A percentile compares a stretch with the other conserved stretches of the same genome.
phyloP scores from a whole-genome alignment of 2,888 invertebrate genomes.

The Thecophora atra region DNA sequence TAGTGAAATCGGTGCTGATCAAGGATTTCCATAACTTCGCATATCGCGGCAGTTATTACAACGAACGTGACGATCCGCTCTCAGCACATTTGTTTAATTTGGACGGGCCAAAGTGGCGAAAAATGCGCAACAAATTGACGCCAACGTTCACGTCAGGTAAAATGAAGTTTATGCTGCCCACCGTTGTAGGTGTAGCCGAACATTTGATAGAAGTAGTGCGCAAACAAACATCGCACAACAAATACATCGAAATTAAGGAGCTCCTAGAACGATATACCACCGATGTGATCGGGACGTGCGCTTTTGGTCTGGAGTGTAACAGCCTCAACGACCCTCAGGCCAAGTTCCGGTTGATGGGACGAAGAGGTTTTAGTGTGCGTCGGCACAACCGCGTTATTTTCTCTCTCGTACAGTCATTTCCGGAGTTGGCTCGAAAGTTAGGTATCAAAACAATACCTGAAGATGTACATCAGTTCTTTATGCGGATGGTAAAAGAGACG shows the following conservation, averaged over 20 bases:
- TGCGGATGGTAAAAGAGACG: constrained; percentile 60
- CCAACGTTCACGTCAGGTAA: constrained; percentile 68
- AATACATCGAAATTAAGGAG: constrained; percentile 64
- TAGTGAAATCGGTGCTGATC: constrained; percentile 60
- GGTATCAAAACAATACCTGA: constrained; percentile 48
- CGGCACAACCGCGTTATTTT: constrained; percentile 49
- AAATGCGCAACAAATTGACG: constrained; percentile 65
- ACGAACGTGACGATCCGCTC: constrained; percentile 63
- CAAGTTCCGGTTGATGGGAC: constrained; percentile 59
- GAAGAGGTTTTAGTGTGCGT: constrained; percentile 47
- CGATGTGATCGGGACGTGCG: constrained; percentile 68
- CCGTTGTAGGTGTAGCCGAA: constrained; percentile 59
- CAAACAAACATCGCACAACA: constrained; percentile 27
- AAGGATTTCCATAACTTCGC: constrained; percentile 64
- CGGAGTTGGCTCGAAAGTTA: constrained; percentile 48
- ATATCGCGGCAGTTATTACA: constrained; percentile 59
- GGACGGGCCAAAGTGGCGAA: constrained; percentile 66
- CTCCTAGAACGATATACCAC: constrained; percentile 66
- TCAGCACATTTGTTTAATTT: constrained; percentile 62
- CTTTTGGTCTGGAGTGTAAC: constrained; percentile 67
- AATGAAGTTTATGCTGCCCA: constrained; percentile 67
- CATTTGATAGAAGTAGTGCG: constrained; percentile 52
- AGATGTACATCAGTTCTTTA: constrained; percentile 55
- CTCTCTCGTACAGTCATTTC: constrained; percentile 50
- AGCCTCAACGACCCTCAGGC: constrained; percentile 63